Evolutionary conservation across 2,797 vertebrate genomes (phyloP), one percentile per base, ranked within the genome.

Genomic region (Xenops minutus): DNA sequence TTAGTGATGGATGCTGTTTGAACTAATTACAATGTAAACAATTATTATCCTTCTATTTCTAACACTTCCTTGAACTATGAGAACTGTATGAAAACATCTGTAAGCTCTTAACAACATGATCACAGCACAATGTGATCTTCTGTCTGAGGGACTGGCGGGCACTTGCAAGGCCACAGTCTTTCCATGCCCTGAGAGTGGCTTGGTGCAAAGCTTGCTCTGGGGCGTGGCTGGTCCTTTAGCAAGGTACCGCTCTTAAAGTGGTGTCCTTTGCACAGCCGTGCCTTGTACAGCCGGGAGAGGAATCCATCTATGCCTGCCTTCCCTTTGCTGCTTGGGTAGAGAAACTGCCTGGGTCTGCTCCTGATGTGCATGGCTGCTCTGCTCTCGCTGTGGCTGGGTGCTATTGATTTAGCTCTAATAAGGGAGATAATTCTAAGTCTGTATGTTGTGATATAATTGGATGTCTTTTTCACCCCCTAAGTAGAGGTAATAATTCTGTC

Each of bases 51-150:
- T 64, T 87, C 67, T 49, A 39, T 90, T 86, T 26, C 41, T 75
- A 54, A 80, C 22, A 4, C 22, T 85, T 89, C 39, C 54, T 61
- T 85, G 41, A 78, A 22, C 67, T 52, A 43, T 51, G 77, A 89
- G 69, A 90, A 63, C 63, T 71, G 23, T 59, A n/a, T 73, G 85
- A 89, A 92, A 89, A 46, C 92, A 91, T 77, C 64, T 88, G 68
- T 76, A 79, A 71, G 73, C 69, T 86, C 76, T 84, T 89, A 77
- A 34, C 32, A 30, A 18, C 14, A 5, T 1, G 23, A 27, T 69
- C 43, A 17, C 71, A 77, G 59, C 74, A 86, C 88, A 74, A 3
- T 56, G 59, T 85, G 56, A 30, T 61, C 48, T 67, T 85, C 83
- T 91, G 79, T 80, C 54, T 49, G 32, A 34, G 37, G 29, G 48